Evolutionary conservation across 2,888 invertebrate species (phyloP), one percentile per base, ranked within the genome.

Genomic region (Tenthredo livida): DNA sequence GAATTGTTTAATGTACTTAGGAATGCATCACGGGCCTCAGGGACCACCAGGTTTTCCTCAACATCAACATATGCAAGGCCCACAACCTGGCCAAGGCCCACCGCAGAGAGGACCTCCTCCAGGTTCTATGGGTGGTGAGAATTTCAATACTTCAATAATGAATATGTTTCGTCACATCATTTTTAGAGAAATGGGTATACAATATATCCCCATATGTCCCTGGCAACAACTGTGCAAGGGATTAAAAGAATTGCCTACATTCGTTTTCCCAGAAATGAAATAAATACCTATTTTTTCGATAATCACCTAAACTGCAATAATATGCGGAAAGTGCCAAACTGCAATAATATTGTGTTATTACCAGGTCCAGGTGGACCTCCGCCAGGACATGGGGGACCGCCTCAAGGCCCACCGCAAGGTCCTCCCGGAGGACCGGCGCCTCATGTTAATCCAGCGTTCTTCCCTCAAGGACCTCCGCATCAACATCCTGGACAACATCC

Each of bases 371-470:
- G 94, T 86, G 94, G 93, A 82, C 93, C 94, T 29, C 95, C 95
- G 72, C 95, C 95, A 50, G 94, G 94, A 87, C 93, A 94, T 86
- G 94, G 93, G 84, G 93, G 93, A 84, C 95, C 95, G 65, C 95
- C 94, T 67, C 96, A 96, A 91, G 96, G 96, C 85, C 94, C 94
- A 72, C 93, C 93, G 83, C 94, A 93, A 88, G 94, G 93, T 82
- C 94, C 95, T 0, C 95, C 95, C 10, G 96, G 96, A 2, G 96
- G 96, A 67, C 97, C 97, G 7, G 98, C 98, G 40, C 98, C 98
- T 77, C 98, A 99, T 94, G 98, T 99, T 88, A 99, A 99, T 95
- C 98, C 99, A 65, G 98, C 98, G 86, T 99, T 99, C 96, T 98
- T 98, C 94, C 97, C 97, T 90, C 97, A 97, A 94, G 95, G 95